Conservation (phyloP, 2,113 vertebrate genomes). For the Pseudolaguvia tuberculata region DNA sequence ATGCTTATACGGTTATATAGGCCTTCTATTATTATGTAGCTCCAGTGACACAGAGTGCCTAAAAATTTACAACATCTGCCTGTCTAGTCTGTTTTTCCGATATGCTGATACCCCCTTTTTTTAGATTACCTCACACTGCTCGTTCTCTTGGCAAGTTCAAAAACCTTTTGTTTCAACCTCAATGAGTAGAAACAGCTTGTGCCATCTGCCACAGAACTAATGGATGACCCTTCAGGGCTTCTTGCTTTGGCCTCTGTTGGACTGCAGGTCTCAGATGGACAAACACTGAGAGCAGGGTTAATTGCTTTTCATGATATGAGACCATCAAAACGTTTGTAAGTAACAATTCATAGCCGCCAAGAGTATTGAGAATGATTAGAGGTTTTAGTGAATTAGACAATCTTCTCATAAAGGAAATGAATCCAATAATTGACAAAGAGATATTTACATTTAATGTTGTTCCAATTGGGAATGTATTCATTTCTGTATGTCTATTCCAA, state of each 20-base stretch:
- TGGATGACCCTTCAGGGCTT: constrained; percentile 33
- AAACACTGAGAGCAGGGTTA: constrained; percentile 38
- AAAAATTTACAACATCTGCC: background rate
- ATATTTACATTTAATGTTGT: constrained; percentile 5
- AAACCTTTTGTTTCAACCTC: constrained; percentile 43
- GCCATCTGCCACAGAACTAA: constrained; percentile 45
- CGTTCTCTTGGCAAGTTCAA: constrained; percentile 34
- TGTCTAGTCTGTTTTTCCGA: background rate
- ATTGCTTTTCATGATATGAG: constrained; percentile 32
- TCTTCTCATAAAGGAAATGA: background rate
- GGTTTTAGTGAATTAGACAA: background rate
- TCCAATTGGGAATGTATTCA: constrained; percentile 14
- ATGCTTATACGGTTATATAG: background rate
- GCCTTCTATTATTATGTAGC: constrained; percentile 2
- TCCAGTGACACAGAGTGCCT: background rate
- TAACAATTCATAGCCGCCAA: constrained; percentile 12
- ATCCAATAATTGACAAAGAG: constrained; percentile 2
- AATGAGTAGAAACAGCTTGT: constrained; percentile 37
- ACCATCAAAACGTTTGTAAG: constrained; percentile 28
- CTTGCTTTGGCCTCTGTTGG: constrained; percentile 22
- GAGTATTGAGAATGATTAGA: background rate
- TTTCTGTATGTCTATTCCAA: constrained; percentile 5
- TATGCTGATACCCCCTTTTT: constrained; percentile 4
- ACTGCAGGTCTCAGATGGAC: background rate
- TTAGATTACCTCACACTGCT: constrained; percentile 35